These are phyloP conservation scores for Danaus chrysippus DNA, from an alignment of 2,888 invertebrate genomes.

Conservation along the genomic window DNA sequence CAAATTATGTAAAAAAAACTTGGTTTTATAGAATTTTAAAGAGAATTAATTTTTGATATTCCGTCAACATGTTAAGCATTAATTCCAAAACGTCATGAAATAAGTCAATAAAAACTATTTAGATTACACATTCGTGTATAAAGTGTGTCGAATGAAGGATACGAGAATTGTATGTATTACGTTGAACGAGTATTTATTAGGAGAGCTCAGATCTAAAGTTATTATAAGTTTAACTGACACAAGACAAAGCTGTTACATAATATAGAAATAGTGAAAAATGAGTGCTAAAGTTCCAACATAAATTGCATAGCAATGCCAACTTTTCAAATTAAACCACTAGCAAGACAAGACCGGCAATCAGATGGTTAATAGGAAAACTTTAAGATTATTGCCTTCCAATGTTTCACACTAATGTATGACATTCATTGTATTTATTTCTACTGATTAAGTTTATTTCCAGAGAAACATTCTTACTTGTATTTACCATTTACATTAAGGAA, in stretches of 20 bases:
- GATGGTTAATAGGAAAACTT: conserved; percentile 39
- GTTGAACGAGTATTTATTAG: too few relatives aligned
- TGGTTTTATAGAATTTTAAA: too few relatives aligned
- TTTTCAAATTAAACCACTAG: conserved; percentile 39
- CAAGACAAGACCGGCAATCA: conserved; percentile 39
- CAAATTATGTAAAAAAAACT: too few relatives aligned
- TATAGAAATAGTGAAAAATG: conserved; percentile 30
- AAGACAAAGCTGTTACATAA: conserved; percentile 2
- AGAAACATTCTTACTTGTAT: not conserved
- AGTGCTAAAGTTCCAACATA: conserved; percentile 30
- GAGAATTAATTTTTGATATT: too few relatives aligned
- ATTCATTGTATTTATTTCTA: conserved; percentile 24
- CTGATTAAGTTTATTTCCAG: not conserved
- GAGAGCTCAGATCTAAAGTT: not conserved
- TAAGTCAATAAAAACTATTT: too few relatives aligned
- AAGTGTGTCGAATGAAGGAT: too few relatives aligned
- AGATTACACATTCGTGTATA: too few relatives aligned
- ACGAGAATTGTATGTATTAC: too few relatives aligned
- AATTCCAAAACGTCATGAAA: too few relatives aligned
- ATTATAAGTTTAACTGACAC: not conserved
- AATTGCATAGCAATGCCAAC: conserved; percentile 37
- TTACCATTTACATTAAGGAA: not conserved
- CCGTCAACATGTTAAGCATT: too few relatives aligned
- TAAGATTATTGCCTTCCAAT: conserved; percentile 41
- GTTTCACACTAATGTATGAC: conserved; percentile 31